These are phyloP conservation scores for Agriopis marginaria DNA, from an alignment of 2,888 invertebrate species.

Conservation along the genomic window DNA sequence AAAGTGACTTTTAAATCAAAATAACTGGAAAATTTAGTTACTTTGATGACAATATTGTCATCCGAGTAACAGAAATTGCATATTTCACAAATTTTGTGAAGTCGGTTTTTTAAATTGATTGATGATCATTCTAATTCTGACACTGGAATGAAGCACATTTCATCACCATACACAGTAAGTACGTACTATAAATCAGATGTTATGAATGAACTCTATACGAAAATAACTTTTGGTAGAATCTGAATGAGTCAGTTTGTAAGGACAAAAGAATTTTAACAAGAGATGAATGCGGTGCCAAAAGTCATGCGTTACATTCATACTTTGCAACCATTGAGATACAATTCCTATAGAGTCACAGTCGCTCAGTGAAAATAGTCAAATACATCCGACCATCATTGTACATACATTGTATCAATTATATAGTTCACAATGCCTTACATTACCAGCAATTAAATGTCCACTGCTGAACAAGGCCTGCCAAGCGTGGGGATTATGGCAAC, in stretches of 20 bases:
- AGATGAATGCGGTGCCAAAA: constrained; percentile 32
- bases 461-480: too few species aligned
- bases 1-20: too few species aligned
- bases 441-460: too few species aligned
- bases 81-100: not conserved
- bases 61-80: too few species aligned
- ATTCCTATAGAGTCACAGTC: too few species aligned
- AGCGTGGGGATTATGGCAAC: too few species aligned
- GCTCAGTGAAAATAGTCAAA: too few species aligned
- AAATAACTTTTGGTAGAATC: constrained; percentile 25
- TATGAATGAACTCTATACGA: constrained; percentile 17
- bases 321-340: not conserved
- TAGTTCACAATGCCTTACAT: too few species aligned
- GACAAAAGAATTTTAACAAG: constrained; percentile 30
- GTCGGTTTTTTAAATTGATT: not conserved
- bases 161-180: not conserved
- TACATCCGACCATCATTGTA: too few species aligned
- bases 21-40: too few species aligned
- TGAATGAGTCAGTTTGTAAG: constrained; percentile 27
- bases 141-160: not conserved
- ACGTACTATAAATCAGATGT: constrained; percentile 10
- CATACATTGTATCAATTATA: too few species aligned
- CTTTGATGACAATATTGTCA: too few species aligned
- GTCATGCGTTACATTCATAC: constrained; percentile 15
- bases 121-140: not conserved